Evolutionary conservation across 2,113 vertebrate genomes (phyloP), one percentile per base, ranked within the genome.

Genomic region (Dinomys branickii): DNA sequence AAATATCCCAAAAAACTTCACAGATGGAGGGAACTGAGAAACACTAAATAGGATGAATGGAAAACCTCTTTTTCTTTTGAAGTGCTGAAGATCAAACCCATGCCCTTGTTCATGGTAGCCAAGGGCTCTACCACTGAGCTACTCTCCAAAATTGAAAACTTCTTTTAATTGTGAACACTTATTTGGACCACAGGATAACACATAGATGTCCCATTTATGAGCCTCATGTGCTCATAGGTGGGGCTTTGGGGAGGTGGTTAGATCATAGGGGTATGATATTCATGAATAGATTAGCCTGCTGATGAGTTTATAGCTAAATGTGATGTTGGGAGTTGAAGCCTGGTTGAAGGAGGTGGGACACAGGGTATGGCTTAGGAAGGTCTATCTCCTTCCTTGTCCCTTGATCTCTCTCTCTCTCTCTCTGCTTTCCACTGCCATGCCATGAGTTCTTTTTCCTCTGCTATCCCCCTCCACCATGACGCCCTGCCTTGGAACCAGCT

Each of bases 1-100:
- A 94, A 83, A 87, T 63, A 41, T 69, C n/a, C 30, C 56, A 59
- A 47, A 92, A 30, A 92, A 92, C 73, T 54, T 83, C 50, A 41
- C 26, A 83, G 50, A 28, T 85, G 35, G n/a, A 52, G 14, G 63
- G 85, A 92, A 83, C 8, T 59, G 73, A 96, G 85, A 92, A 96
- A 90, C n/a, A 54, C 54, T 82, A 81, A 65, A 24, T 50, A 78
- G 80, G 58, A 61, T 77, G 19, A 94, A 90, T 38, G 9, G 52
- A 67, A 95, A 95, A 90, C 41, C 54, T 30, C 30, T 80, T 80
- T 19, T 35, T 35, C 47, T 52, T 80, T 52, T 52, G 47, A 33
- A 33, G 8, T 19, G 13, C 47, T 80, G 44, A 41, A 52, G 17
- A 80, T 52, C 44, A 33, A 52, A 52, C 28, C 77, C 10, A 17